Conservation (phyloP, 2,113 vertebrate species). For the human (Homo sapiens) region GRCh38 chr9:1599001-1599500, state of each 20-base stretch:
- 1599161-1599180: not conserved
- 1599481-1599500: not conserved
- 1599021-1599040: not conserved
- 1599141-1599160: not conserved
- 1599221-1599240: not conserved
- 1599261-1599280: not conserved
- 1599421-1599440: not conserved
- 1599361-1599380: not conserved
- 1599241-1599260: not conserved
- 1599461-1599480: not conserved
- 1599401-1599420: not conserved
- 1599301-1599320: not conserved
- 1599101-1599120: not conserved
- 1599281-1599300: not conserved
- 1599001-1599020: not conserved
- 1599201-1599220: not conserved
- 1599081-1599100: not conserved
- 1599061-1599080: not conserved
- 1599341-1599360: not conserved
- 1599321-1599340: not conserved
- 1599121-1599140: not conserved
- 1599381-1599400: not conserved
- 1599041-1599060: not conserved
- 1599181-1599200: not conserved
- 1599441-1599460: not conserved